phyloP scores from a whole-genome alignment of 2,797 vertebrate genomes.

The Threskiornis aethiopicus region DNA sequence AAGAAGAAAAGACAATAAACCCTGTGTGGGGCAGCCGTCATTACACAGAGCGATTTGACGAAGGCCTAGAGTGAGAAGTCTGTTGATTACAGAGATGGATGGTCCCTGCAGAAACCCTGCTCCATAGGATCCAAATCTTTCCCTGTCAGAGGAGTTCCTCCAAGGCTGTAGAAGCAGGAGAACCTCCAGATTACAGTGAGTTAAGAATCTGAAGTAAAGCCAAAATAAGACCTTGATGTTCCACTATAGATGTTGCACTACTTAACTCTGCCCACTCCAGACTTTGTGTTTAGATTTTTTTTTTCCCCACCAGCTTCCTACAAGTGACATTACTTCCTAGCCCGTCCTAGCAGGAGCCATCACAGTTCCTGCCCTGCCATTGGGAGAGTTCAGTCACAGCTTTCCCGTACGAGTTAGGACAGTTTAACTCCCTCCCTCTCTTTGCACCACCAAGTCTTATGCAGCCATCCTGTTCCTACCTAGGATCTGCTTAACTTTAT shows the following conservation, averaged over 20 bases:
- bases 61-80: background rate
- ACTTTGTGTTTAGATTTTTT: background rate
- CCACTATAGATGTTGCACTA: background rate
- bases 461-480: background rate
- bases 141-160: background rate
- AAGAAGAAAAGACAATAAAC: background rate
- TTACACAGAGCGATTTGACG: accelerated
- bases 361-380: background rate
- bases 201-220: background rate
- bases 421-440: background rate
- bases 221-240: background rate
- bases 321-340: background rate
- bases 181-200: background rate
- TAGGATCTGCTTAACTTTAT: background rate
- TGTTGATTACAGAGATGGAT: background rate
- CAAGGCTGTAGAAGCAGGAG: background rate
- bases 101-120: background rate
- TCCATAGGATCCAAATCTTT: background rate
- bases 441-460: background rate
- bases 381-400: background rate
- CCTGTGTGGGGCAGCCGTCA: background rate
- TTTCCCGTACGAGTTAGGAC: accelerated
- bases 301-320: background rate
- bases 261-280: background rate
- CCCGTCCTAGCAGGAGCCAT: background rate